These are phyloP conservation scores for Sabellastarte sp. DNA, from an alignment of 2,888 invertebrate genomes.

Conservation along the genomic window DNA sequence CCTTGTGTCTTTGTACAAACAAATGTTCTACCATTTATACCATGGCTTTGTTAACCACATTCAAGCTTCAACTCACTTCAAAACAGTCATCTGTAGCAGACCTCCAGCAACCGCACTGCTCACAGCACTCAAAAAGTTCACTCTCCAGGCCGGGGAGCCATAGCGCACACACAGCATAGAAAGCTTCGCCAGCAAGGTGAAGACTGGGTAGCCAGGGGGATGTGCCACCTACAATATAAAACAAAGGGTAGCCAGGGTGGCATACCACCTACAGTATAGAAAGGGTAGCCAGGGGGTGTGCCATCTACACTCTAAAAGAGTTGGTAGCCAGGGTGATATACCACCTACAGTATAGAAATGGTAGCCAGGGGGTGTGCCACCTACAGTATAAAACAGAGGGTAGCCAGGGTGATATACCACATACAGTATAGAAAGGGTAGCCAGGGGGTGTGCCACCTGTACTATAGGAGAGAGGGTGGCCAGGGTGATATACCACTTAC, in stretches of 20 bases:
- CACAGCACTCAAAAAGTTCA: conserved; percentile 45
- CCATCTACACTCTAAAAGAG: too few relatives aligned
- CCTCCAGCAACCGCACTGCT: conserved; percentile 37
- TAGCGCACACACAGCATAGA: conserved; percentile 37
- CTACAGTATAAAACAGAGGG: too few relatives aligned
- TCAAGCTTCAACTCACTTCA: conserved; percentile 30
- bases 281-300: too few relatives aligned
- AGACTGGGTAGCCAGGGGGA: conserved; percentile 57
- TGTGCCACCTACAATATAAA: conserved; percentile 54
- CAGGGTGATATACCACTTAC: conserved; percentile 38
- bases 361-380: conserved; percentile 54
- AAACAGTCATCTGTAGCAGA: conserved; percentile 35
- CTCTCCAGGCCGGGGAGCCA: conserved; percentile 48
- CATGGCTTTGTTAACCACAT: not conserved
- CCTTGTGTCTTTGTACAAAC: not conserved
- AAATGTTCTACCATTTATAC: not conserved
- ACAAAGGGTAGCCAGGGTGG: too few relatives aligned
- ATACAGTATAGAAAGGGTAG: too few relatives aligned
- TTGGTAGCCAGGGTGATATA: conserved; percentile 38
- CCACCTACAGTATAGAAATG: conserved; percentile 36
- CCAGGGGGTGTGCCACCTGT: too few relatives aligned
- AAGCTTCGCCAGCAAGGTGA: conserved; percentile 43
- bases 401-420: too few relatives aligned
- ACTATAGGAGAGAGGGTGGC: too few relatives aligned
- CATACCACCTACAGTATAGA: too few relatives aligned